Evolutionary conservation across 2,113 vertebrate genomes (phyloP), one percentile per base, ranked within the genome.

Genomic region (Lota lota): DNA sequence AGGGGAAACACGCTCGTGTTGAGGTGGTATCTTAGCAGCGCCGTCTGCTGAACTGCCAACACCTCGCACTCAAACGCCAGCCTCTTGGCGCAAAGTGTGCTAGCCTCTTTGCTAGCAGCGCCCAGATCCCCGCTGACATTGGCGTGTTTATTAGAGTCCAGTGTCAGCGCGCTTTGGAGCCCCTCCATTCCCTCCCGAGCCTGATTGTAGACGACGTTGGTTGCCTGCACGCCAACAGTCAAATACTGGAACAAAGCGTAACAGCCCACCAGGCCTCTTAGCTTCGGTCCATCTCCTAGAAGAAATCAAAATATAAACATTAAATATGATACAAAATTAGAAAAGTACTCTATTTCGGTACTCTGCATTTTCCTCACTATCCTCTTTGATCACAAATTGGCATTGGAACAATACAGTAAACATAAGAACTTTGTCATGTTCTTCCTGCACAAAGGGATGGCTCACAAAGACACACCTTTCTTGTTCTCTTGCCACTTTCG

Each of bases 211-310:
- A 98, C 74, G 0, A 22, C 22, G 4, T 87, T 74, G 0, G 95
- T 93, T 7, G 94, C 94, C 18, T 95, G 90, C 1, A 98, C 83
- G 16, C 95, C 94, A 51, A 93, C 61, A 0, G 97, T 98, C 67
- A 98, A 78, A 79, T 99, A 97, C 87, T 99, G 97, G 80, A 98
- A 97, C 60, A 98, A 91, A n/a, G 93, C 89, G 0, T 92, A 96
- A 80, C 96, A 98, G 33, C 90, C 93, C 15, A 89, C 87, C 73
- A 97, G 67, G 20, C 87, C 92, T 7, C 81, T 81, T 4, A 93
- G 74, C 47, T 84, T 89, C 56, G 77, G 67, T 57, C 72, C 68
- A 40, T 87, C 79, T 47, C 54, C 78, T 0, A 36, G 72, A 18
- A 68, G 14, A 36, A 63, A 8, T 18, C 1, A 12, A 47, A 47